A percentile compares a stretch with the other conserved stretches of the same genome.
phyloP scores from a whole-genome alignment of 2,888 invertebrate genomes.

The Drosophila niveifrons region DNA sequence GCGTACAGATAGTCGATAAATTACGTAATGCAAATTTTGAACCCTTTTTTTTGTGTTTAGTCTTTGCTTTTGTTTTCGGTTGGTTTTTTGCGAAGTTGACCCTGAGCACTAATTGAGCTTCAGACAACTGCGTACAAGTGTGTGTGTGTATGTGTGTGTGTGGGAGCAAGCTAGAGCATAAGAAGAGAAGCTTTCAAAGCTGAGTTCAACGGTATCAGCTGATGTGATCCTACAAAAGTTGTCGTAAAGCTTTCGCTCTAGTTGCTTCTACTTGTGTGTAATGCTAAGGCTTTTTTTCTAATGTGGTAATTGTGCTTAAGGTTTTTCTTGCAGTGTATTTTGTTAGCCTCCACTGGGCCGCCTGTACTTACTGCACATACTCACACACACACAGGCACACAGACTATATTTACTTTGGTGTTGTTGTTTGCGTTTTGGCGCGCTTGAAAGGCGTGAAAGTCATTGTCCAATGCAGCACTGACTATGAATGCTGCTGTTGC shows the following conservation, averaged over 20 bases:
- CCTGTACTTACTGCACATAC: slow-evolving; percentile 56
- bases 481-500: slow-evolving; percentile 8
- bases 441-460: slow-evolving; percentile 81
- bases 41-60: slow-evolving; percentile 36
- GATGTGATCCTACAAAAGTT: slow-evolving; percentile 58
- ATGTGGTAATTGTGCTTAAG: background rate
- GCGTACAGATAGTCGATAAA: slow-evolving; percentile 21
- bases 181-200: slow-evolving; percentile 44
- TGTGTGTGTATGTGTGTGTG: slow-evolving; percentile 22
- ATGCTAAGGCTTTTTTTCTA: background rate
- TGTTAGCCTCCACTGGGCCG: slow-evolving; percentile 48
- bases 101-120: slow-evolving; percentile 46
- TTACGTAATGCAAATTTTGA: slow-evolving; percentile 50
- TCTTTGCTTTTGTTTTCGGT: background rate
- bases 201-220: slow-evolving; percentile 53
- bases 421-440: slow-evolving; percentile 71
- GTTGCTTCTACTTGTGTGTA: background rate
- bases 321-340: slow-evolving; percentile 36
- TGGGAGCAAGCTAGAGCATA: slow-evolving; percentile 9
- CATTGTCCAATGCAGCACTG: slow-evolving; percentile 66
- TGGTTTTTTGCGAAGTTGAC: slow-evolving; percentile 35
- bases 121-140: slow-evolving; percentile 4
- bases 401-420: slow-evolving; percentile 15
- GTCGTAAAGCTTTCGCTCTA: background rate
- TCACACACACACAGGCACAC: background rate